These are phyloP conservation scores for Scomber japonicus DNA, from an alignment of 2,113 vertebrate species.

Conservation along the genomic window DNA sequence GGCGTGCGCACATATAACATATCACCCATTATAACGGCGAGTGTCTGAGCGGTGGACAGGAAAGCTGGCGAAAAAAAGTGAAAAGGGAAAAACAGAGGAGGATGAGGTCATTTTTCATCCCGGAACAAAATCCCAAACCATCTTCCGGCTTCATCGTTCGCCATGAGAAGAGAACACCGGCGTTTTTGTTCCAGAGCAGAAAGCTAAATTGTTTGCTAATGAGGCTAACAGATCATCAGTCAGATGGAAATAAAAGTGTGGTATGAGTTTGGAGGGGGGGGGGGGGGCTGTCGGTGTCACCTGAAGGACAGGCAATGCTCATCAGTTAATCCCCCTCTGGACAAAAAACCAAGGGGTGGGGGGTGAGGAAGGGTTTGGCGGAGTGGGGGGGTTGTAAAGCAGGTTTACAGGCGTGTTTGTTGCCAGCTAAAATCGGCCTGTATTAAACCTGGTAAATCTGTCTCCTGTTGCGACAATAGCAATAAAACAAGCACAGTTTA, in stretches of 20 bases:
- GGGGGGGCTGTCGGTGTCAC: slow-evolving; percentile 62
- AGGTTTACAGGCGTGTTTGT: slow-evolving; percentile 78
- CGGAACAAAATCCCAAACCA: slow-evolving; percentile 65
- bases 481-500: slow-evolving; percentile 70
- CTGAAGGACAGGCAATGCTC: slow-evolving; percentile 81
- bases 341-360: slow-evolving; percentile 66
- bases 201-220: slow-evolving; percentile 57
- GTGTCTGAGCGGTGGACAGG: slow-evolving; percentile 60
- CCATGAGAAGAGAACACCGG: slow-evolving; percentile 12
- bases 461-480: slow-evolving; percentile 73
- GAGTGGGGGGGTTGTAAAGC: slow-evolving; percentile 71
- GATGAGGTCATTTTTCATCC: slow-evolving; percentile 72
- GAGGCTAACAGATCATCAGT: slow-evolving; percentile 64
- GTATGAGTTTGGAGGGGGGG: slow-evolving; percentile 73
- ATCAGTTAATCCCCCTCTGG: slow-evolving; percentile 75
- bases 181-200: slow-evolving; percentile 33
- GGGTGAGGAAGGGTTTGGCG: no score
- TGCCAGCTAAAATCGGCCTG: slow-evolving; percentile 73
- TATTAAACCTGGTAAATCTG: slow-evolving; percentile 80
- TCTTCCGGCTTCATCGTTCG: slow-evolving; percentile 42
- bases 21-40: slow-evolving; percentile 72
- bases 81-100: slow-evolving; percentile 60
- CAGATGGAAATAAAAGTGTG: slow-evolving; percentile 67
- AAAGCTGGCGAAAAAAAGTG: slow-evolving; percentile 65
- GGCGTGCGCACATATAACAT: slow-evolving; percentile 78